Evolutionary conservation across 2,113 vertebrate species (phyloP).

Genomic region (Tragulus kanchil): DNA sequence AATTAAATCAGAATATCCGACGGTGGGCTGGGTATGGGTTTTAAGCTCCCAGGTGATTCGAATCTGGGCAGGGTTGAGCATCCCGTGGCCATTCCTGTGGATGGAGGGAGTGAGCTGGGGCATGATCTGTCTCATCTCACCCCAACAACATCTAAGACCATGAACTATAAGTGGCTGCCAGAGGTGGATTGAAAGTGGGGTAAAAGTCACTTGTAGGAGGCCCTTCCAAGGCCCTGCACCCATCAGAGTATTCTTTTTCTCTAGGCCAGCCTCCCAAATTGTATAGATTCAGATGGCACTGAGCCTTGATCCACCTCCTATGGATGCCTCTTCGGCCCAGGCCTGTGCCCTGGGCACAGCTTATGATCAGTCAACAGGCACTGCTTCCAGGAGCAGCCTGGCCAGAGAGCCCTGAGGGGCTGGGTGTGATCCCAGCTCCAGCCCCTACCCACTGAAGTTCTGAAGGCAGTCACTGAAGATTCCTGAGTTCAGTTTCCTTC

Average conservation of each 20-base stretch:
- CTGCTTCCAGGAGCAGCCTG: not conserved
- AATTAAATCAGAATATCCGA: not conserved
- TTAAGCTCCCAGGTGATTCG: not conserved
- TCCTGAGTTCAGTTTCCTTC: not conserved
- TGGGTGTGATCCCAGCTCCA: not conserved
- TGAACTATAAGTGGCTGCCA: not conserved
- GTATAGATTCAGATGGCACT: not conserved
- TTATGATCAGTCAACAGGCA: not conserved
- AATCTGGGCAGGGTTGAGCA: not conserved
- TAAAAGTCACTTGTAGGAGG: not conserved
- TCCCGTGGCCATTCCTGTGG: accelerated
- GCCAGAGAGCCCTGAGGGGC: not conserved
- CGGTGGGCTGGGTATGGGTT: too few species aligned
- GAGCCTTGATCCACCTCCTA: not conserved
- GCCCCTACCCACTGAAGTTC: not conserved
- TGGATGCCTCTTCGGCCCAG: not conserved
- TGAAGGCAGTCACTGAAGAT: not conserved
- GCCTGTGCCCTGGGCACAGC: not conserved
- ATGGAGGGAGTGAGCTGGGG: not conserved
- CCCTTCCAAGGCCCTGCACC: not conserved
- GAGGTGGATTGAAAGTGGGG: not conserved
- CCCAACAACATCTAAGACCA: not conserved
- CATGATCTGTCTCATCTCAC: not conserved
- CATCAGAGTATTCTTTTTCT: not conserved
- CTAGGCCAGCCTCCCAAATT: not conserved